Conservation (phyloP, 2,888 invertebrate species). For the Drosophila suboccidentalis region DNA sequence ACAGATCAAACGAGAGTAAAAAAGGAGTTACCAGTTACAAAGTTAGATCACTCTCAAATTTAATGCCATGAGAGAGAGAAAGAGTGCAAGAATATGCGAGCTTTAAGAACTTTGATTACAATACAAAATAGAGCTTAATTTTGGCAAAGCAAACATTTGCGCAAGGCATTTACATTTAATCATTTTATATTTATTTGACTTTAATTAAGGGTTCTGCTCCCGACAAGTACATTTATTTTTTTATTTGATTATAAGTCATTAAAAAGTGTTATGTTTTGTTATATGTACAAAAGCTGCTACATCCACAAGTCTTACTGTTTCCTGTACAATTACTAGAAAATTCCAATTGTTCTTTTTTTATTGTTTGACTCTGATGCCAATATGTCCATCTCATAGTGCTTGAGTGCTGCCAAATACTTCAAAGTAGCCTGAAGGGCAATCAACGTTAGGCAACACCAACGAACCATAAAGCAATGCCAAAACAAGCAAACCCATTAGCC, state of each 20-base stretch:
- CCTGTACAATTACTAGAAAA: slow-evolving; percentile 9
- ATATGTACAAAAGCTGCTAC: background rate
- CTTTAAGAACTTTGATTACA: too few relatives aligned
- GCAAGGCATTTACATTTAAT: too few relatives aligned
- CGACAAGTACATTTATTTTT: too few relatives aligned
- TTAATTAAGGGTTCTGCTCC: too few relatives aligned
- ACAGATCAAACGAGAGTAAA: too few relatives aligned
- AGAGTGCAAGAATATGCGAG: too few relatives aligned
- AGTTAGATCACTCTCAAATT: too few relatives aligned
- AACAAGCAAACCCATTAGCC: slow-evolving; percentile 60
- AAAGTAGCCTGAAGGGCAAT: slow-evolving; percentile 42
- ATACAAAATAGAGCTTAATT: too few relatives aligned
- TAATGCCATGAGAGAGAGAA: too few relatives aligned
- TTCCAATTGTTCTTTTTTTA: slow-evolving; percentile 8
- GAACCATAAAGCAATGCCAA: slow-evolving; percentile 57
- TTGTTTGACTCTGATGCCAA: background rate
- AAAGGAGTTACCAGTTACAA: too few relatives aligned
- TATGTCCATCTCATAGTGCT: slow-evolving; percentile 5
- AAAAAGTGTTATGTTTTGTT: background rate
- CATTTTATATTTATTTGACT: too few relatives aligned
- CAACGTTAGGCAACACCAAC: slow-evolving; percentile 40
- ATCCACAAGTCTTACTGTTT: background rate
- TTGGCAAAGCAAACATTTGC: too few relatives aligned
- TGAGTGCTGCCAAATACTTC: slow-evolving; percentile 29
- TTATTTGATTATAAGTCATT: background rate